These are phyloP conservation scores for Cladorhizidae sp. DNA, from an alignment of 37 sponge, comb jelly and placozoan species.

Conservation along the genomic window DNA sequence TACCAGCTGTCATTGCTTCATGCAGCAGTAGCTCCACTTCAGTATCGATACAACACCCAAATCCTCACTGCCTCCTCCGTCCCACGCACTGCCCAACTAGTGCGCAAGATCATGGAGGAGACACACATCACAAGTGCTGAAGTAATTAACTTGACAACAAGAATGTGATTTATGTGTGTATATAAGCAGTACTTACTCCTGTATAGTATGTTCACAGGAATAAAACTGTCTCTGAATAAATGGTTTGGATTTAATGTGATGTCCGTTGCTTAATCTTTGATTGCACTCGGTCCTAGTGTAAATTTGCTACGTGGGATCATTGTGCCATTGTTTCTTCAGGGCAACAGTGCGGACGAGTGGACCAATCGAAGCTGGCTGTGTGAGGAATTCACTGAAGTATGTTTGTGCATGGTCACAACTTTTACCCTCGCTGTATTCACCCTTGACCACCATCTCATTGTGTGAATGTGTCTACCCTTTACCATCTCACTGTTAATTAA, in stretches of 20 bases:
- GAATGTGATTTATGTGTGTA: too few species aligned
- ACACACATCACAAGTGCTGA: conserved; percentile 31
- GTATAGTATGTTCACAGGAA: too few species aligned
- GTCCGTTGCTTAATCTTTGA: not conserved
- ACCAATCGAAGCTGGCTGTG: conserved; percentile 39
- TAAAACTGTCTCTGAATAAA: too few species aligned
- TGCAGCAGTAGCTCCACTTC: conserved; percentile 53
- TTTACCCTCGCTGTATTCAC: too few species aligned
- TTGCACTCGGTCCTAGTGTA: too few species aligned
- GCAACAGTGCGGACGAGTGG: conserved; percentile 14
- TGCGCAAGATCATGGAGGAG: conserved; percentile 46
- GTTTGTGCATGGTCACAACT: too few species aligned
- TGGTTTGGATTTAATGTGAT: not conserved
- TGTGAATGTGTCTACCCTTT: too few species aligned
- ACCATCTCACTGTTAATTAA: not conserved
- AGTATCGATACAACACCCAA: conserved; percentile 25
- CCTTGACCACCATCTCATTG: too few species aligned
- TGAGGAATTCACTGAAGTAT: conserved; percentile 43
- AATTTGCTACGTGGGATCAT: too few species aligned
- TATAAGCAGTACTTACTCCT: too few species aligned
- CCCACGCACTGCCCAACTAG: conserved; percentile 37
- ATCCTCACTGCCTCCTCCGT: conserved; percentile 19
- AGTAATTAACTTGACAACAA: not conserved
- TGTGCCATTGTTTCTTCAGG: not conserved
- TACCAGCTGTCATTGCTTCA: conserved; percentile 56